Base-by-base conservation (phyloP, 2,797 vertebrate genomes). In the Setipinna tenuifilis region DNA sequence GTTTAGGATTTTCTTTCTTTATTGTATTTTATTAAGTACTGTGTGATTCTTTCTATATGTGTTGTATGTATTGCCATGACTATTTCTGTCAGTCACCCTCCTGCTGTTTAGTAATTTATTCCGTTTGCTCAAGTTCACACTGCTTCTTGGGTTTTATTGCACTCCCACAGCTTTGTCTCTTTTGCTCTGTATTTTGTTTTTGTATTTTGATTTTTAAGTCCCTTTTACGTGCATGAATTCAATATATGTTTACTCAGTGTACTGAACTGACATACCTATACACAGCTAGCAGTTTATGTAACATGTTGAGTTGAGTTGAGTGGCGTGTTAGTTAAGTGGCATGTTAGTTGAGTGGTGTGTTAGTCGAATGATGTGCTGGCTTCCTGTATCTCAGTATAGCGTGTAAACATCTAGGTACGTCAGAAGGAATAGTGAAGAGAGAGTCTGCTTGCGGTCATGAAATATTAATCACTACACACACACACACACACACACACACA, bases 401-500 rank as follows among this genome's bases (percentile, higher is more conserved):
- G 7, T 65, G 28, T 31, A 71, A 31, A 95, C 95, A 93, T 94
- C 93, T 94, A 19, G 16, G 28, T 19, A 16, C 94, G 94, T 96
- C 95, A 90, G 96, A 95, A 96, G 97, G 97, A 97, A 95, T 95
- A 95, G 92, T 92, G 92, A 95, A 97, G 97, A 92, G 94, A 96
- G 95, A 95, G 94, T 97, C 97, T 95, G 93, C 95, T 94, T 90
- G 89, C 90, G 90, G 92, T 94, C 95, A 95, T 97, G 94, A 94
- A 96, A 94, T 97, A 97, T 98, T 97, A 97, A 97, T 97, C 94
- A 96, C 95, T 91, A 94, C 93, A 82, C 87, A n/a, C 82, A 94
- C 94, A n/a, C n/a, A n/a, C n/a, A n/a, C n/a, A n/a, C n/a, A n/a
- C n/a, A n/a, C n/a, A n/a, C n/a, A n/a, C n/a, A n/a, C 87, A n/a